These are phyloP conservation scores for Oeneis ivallda DNA, from an alignment of 2,888 invertebrate species.

Conservation along the genomic window DNA sequence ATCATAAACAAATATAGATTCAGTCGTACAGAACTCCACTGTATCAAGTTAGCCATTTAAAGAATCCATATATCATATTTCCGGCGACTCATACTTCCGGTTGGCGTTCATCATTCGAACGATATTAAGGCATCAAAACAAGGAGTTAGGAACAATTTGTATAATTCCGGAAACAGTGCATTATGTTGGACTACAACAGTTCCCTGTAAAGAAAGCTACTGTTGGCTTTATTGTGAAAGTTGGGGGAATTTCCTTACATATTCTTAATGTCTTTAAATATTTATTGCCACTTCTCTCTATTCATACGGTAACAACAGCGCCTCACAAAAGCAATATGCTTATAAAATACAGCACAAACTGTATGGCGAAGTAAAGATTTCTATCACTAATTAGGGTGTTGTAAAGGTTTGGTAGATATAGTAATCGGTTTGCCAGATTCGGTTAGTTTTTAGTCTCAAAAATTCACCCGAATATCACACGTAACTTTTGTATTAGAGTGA, in stretches of 20 bases:
- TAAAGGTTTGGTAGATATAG: no score
- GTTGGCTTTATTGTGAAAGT: slow-evolving; percentile 7
- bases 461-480: no score
- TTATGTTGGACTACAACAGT: slow-evolving; percentile 44
- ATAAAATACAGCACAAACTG: neutral
- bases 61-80: slow-evolving; percentile 43
- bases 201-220: slow-evolving; percentile 3
- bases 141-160: slow-evolving; percentile 61
- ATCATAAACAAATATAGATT: neutral
- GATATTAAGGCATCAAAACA: slow-evolving; percentile 73
- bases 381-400: neutral
- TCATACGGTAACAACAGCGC: neutral
- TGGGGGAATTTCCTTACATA: neutral
- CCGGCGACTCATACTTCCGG: slow-evolving; percentile 62
- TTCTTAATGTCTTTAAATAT: slow-evolving; percentile 1
- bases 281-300: neutral
- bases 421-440: no score
- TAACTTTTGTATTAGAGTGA: no score
- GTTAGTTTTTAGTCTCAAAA: no score
- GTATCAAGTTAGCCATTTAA: slow-evolving; percentile 33
- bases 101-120: slow-evolving; percentile 67
- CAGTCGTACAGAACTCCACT: neutral
- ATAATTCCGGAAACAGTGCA: slow-evolving; percentile 59
- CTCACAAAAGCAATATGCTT: neutral
- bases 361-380: neutral